Conservation (phyloP, 2,888 invertebrate species). For the Taenaris catops region DNA sequence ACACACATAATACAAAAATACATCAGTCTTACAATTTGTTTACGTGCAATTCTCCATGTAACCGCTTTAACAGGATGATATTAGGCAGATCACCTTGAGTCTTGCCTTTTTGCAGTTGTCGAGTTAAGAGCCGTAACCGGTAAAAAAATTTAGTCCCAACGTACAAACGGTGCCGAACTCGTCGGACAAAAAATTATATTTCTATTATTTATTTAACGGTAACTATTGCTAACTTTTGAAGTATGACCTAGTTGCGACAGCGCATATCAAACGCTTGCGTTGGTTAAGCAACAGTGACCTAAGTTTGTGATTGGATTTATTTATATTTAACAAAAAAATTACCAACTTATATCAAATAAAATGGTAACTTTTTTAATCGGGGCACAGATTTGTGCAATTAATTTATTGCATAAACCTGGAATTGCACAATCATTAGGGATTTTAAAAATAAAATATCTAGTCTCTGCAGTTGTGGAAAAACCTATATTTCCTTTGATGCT, state of each 20-base stretch:
- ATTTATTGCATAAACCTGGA: too few relatives aligned
- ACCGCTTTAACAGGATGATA: conserved; percentile 6
- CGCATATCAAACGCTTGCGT: conserved; percentile 5
- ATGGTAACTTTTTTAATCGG: too few relatives aligned
- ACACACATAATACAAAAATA: neutral
- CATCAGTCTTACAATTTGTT: too few relatives aligned
- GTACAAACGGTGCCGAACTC: conserved; percentile 10
- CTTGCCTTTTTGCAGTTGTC: conserved; percentile 8
- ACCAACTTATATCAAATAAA: too few relatives aligned
- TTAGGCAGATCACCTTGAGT: conserved; percentile 10
- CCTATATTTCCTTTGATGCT: too few relatives aligned
- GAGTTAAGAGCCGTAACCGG: conserved; percentile 10
- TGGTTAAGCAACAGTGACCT: conserved; percentile 7
- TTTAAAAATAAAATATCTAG: too few relatives aligned
- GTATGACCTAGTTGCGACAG: conserved; percentile 10
- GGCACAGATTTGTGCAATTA: too few relatives aligned
- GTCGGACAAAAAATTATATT: conserved; percentile 9
- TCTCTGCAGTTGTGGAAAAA: too few relatives aligned
- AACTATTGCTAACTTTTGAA: conserved; percentile 8
- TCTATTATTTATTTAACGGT: conserved; percentile 12
- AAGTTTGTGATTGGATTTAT: conserved; percentile 4
- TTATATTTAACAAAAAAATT: too few relatives aligned
- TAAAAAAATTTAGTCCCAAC: conserved; percentile 8
- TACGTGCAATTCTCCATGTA: conserved; percentile 5
- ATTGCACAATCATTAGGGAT: too few relatives aligned